Conservation (phyloP, 2,888 invertebrate species). For the Allolobophora icterica region DNA sequence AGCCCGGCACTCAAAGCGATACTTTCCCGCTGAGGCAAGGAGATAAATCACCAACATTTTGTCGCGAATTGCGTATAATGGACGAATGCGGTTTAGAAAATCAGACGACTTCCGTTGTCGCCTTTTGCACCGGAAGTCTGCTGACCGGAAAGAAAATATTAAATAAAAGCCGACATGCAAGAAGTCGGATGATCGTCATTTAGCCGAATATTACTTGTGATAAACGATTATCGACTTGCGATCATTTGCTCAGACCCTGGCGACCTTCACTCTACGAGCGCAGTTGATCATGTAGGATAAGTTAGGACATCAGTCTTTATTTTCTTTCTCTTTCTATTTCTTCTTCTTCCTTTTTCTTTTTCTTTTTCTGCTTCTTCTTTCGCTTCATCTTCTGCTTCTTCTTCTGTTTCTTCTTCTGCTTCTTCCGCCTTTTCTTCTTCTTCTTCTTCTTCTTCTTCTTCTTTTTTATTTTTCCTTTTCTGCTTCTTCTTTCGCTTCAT, state of each 20-base stretch:
- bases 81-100: neutral
- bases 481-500: no score
- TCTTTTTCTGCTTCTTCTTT: neutral
- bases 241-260: neutral
- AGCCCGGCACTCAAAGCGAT: neutral
- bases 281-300: neutral
- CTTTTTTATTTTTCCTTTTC: no score
- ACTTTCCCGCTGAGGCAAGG: neutral
- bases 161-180: neutral
- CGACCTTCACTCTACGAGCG: neutral
- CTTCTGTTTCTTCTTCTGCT: no score
- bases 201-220: neutral
- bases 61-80: neutral
- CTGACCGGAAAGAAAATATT: neutral
- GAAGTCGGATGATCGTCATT: neutral
- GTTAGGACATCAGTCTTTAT: neutral
- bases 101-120: neutral
- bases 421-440: no score
- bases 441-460: no score
- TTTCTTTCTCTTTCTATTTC: neutral
- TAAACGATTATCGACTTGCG: constrained; percentile 9
- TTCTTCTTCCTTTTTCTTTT: neutral
- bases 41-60: neutral
- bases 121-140: neutral
- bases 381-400: no score